Percentiles rank a stretch among this genome's conserved stretches.
These are phyloP conservation scores for Tiliqua scincoides DNA, from an alignment of 2,113 vertebrate species.

Conservation along the genomic window DNA sequence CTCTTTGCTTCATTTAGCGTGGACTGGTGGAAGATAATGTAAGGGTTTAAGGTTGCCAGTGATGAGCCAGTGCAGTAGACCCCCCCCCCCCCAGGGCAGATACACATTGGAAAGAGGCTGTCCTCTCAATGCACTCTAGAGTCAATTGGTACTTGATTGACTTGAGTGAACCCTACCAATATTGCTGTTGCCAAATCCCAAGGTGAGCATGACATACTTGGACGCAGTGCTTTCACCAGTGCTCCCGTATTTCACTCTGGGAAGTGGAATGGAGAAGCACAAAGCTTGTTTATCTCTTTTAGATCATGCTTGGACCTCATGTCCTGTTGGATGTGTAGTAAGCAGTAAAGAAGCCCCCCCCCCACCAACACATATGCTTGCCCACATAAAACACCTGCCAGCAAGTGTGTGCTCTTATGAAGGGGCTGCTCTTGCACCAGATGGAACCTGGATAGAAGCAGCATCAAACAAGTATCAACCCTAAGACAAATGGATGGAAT, in stretches of 20 bases:
- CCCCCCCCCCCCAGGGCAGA: neutral
- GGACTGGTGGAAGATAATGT: neutral
- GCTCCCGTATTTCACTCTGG: neutral
- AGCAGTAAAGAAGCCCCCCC: too few species aligned
- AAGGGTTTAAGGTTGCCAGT: neutral
- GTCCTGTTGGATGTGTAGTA: too few species aligned
- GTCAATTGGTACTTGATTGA: neutral
- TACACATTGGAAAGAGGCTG: neutral
- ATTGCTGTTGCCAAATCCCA: neutral
- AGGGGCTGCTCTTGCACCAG: too few species aligned
- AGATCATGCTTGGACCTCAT: neutral
- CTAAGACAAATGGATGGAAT: neutral
- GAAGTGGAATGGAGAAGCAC: neutral
- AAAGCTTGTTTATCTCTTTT: neutral
- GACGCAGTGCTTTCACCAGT: neutral
- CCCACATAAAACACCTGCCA: too few species aligned
- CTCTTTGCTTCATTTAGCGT: neutral
- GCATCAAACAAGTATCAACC: neutral
- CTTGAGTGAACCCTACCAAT: neutral
- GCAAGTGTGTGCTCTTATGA: neutral
- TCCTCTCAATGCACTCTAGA: neutral
- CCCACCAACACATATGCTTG: too few species aligned
- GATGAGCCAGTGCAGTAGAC: neutral
- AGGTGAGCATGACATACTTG: neutral
- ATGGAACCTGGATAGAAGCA: neutral